Conservation (phyloP, 2,797 vertebrate species). For the Sparidentex hasta region DNA sequence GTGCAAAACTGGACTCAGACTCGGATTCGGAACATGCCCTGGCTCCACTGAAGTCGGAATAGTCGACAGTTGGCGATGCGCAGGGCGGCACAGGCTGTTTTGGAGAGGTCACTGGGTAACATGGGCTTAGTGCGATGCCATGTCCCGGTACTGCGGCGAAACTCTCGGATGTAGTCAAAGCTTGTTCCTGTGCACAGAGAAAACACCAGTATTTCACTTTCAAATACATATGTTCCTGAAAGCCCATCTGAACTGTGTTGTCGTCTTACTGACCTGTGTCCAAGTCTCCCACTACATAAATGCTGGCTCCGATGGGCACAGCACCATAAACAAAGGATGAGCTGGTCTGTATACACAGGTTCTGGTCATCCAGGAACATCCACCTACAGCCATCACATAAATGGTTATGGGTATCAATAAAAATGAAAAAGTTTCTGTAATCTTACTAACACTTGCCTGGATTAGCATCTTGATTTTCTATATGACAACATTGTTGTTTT, state of each 20-base stretch:
- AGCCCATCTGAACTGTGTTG: too few species aligned
- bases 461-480: not conserved
- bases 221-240: not conserved
- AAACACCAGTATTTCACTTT: not conserved
- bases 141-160: slow-evolving; percentile 94
- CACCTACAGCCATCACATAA: slow-evolving; percentile 85
- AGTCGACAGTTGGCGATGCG: slow-evolving; percentile 98
- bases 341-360: slow-evolving; percentile 93
- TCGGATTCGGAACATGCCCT: slow-evolving; percentile 93
- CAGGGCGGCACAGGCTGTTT: slow-evolving; percentile 91
- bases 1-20: slow-evolving; percentile 78
- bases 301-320: slow-evolving; percentile 94
- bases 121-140: slow-evolving; percentile 95
- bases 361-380: slow-evolving; percentile 97
- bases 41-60: slow-evolving; percentile 94
- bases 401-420: not conserved
- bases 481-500: not conserved
- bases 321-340: slow-evolving; percentile 98
- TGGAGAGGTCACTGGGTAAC: slow-evolving; percentile 91
- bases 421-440: too few species aligned
- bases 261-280: slow-evolving; percentile 91
- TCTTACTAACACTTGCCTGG: not conserved
- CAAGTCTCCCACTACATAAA: slow-evolving; percentile 98
- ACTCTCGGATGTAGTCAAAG: slow-evolving; percentile 97
- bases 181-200: slow-evolving; percentile 86